These are phyloP conservation scores for Semaprochilodus insignis DNA, from an alignment of 2,797 vertebrate genomes.

Conservation along the genomic window DNA sequence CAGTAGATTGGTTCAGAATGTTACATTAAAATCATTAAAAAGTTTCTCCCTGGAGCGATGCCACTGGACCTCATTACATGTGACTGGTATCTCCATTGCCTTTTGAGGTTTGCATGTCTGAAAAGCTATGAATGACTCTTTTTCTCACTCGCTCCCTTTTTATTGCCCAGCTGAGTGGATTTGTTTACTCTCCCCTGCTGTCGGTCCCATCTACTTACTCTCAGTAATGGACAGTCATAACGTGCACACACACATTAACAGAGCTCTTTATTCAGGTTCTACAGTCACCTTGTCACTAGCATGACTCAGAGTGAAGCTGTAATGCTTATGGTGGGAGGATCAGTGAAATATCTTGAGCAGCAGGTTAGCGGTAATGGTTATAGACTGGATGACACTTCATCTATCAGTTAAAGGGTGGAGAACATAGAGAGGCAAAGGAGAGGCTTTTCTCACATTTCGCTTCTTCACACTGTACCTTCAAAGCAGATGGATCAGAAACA, in stretches of 20 bases:
- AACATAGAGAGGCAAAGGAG: background rate
- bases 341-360: background rate
- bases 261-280: slow-evolving; percentile 7
- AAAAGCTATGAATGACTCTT: background rate
- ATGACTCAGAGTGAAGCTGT: slow-evolving; percentile 18
- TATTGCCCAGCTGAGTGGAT: slow-evolving; percentile 32
- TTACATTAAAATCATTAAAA: too few relatives aligned
- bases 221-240: slow-evolving; percentile 24
- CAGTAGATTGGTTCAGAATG: too few relatives aligned
- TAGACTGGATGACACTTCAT: background rate
- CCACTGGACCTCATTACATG: too few relatives aligned
- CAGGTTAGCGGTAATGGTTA: background rate
- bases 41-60: too few relatives aligned
- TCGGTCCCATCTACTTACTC: background rate
- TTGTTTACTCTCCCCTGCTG: slow-evolving; percentile 22
- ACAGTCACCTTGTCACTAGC: background rate
- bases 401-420: background rate
- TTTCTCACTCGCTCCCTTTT: slow-evolving; percentile 15
- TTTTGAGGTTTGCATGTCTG: background rate
- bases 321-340: background rate
- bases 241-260: slow-evolving; percentile 22
- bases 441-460: background rate
- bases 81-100: too few relatives aligned
- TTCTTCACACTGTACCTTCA: slow-evolving; percentile 32
- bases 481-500: slow-evolving; percentile 14